Percentiles rank a stretch among this genome's conserved stretches.
Evolutionary conservation across 1,140 invertebrate species (phyloP).

Genomic region (Apocrypta bakeri): DNA sequence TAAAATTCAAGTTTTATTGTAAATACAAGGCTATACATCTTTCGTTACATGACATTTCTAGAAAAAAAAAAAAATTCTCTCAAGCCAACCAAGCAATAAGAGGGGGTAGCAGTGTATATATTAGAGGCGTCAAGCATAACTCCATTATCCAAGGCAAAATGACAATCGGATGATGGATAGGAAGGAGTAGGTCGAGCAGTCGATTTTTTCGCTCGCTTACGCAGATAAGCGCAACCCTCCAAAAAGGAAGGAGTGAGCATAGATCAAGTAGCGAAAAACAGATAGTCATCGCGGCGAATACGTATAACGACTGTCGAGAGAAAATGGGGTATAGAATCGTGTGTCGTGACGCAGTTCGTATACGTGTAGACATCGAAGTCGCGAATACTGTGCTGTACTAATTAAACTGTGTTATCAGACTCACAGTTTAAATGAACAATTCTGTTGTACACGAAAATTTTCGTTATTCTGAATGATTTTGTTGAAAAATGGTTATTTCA

Average conservation of each 20-base stretch:
- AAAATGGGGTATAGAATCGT: neutral
- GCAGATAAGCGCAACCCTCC: neutral
- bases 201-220: constrained; percentile 31
- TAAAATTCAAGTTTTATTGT: constrained; percentile 46
- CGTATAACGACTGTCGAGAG: neutral
- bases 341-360: no score
- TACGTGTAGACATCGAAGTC: neutral
- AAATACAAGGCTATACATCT: neutral
- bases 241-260: neutral
- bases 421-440: no score
- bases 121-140: neutral
- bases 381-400: neutral
- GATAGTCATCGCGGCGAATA: neutral
- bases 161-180: constrained; percentile 1
- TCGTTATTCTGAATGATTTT: no score
- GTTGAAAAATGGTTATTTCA: no score
- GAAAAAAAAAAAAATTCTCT: neutral
- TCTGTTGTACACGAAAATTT: no score
- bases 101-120: neutral
- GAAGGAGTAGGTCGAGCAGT: neutral
- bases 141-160: neutral
- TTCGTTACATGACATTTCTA: neutral
- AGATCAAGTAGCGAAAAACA: neutral
- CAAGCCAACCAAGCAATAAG: neutral
- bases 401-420: neutral